These are phyloP conservation scores for Cygnus atratus DNA, from an alignment of 2,113 vertebrate species.

Conservation along the genomic window DNA sequence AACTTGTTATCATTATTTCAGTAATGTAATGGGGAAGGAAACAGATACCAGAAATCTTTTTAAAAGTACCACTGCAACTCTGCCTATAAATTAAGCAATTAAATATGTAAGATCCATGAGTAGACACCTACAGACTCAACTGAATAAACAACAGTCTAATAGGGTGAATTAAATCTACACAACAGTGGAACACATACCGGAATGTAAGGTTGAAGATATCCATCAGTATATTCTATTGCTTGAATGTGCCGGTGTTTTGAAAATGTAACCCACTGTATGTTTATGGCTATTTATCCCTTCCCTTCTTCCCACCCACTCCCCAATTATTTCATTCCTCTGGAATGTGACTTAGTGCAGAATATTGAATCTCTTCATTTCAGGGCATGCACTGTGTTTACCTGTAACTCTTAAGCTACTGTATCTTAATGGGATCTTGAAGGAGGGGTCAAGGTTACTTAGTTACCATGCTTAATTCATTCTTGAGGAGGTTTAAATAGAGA, in stretches of 20 bases:
- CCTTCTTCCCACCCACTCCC: background rate
- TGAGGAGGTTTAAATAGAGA: conserved; percentile 43
- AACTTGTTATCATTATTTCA: background rate
- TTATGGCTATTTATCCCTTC: conserved; percentile 32
- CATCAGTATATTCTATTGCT: conserved; percentile 16
- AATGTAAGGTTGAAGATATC: conserved; percentile 1
- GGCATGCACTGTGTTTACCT: conserved; percentile 25
- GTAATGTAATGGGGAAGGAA: background rate
- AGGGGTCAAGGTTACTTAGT: conserved; percentile 56
- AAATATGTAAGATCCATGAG: conserved; percentile 12
- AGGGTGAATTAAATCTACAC: conserved; percentile 23
- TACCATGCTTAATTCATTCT: conserved; percentile 51
- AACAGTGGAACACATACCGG: background rate
- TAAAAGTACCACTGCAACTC: background rate
- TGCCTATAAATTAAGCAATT: conserved; percentile 9
- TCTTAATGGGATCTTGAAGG: conserved; percentile 51
- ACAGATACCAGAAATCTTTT: background rate
- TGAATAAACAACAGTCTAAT: conserved; percentile 39
- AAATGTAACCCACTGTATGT: conserved; percentile 23
- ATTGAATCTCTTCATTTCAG: conserved; percentile 37
- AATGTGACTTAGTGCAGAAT: conserved; percentile 53
- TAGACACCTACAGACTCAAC: conserved; percentile 25
- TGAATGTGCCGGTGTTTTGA: conserved; percentile 11
- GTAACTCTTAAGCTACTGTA: background rate
- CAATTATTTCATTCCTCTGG: conserved; percentile 67